Percentiles rank a stretch among this genome's conserved stretches.
phyloP scores from a whole-genome alignment of 2,888 invertebrate species.

The Clusia tigrina region DNA sequence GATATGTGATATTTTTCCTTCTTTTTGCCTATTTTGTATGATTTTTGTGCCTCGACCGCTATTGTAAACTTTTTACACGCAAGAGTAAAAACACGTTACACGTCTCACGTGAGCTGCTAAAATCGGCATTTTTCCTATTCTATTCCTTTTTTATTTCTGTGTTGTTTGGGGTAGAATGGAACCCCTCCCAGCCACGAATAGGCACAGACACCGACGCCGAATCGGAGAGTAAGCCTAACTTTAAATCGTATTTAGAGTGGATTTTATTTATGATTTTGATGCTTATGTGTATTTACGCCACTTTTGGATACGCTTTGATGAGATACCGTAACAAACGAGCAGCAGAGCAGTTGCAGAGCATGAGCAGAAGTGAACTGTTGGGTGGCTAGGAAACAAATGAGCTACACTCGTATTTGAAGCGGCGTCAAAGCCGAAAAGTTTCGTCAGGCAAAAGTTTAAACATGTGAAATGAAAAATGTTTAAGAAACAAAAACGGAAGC shows the following conservation, averaged over 20 bases:
- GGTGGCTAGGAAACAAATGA: not conserved
- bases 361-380: too few relatives aligned
- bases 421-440: too few relatives aligned
- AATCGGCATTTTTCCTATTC: not conserved
- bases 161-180: too few relatives aligned
- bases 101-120: conserved; percentile 16
- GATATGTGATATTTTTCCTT: too few relatives aligned
- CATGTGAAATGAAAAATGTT: not conserved
- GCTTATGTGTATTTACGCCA: not conserved
- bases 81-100: conserved; percentile 18
- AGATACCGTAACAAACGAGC: conserved; percentile 13
- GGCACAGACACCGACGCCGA: too few relatives aligned
- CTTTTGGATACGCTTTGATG: conserved; percentile 26
- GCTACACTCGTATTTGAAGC: not conserved
- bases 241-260: conserved; percentile 19
- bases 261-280: conserved; percentile 26
- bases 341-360: too few relatives aligned
- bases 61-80: conserved; percentile 13
- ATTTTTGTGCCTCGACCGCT: not conserved
- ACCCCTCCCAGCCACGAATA: too few relatives aligned
- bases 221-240: conserved; percentile 10
- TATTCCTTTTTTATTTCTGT: not conserved
- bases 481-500: not conserved
- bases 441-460: not conserved
- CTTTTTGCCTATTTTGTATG: not conserved